Conservation (phyloP, 2,113 vertebrate species). For the Indicator maculatus region DNA sequence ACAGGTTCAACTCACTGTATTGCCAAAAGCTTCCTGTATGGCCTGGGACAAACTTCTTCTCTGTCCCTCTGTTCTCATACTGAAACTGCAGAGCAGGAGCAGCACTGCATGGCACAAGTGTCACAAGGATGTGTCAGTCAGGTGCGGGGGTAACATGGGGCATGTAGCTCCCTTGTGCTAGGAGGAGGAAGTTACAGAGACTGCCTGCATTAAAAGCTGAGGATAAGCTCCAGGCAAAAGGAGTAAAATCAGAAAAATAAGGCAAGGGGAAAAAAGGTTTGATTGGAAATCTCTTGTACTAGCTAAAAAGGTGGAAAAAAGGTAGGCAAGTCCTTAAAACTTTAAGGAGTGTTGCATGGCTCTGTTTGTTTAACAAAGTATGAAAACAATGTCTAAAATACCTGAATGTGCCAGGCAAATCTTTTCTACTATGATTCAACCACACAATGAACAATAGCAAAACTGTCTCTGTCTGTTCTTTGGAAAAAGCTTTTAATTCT, state of each 20-base stretch:
- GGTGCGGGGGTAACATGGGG: neutral
- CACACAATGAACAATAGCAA: neutral
- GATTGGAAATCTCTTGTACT: neutral
- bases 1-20: slow-evolving; percentile 49
- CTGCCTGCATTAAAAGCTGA: neutral
- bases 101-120: neutral
- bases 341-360: neutral
- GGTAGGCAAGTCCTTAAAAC: neutral
- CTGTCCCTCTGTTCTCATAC: neutral
- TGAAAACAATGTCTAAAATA: neutral
- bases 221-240: neutral
- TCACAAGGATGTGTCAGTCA: neutral
- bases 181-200: neutral
- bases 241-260: neutral
- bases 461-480: neutral
- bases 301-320: neutral
- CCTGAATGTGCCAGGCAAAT: neutral
- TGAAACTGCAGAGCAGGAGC: neutral
- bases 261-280: rapidly evolving
- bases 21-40: slow-evolving; percentile 65
- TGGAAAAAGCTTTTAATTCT: neutral
- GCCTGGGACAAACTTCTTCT: slow-evolving; percentile 39
- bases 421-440: neutral
- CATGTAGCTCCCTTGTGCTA: neutral
- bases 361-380: neutral